phyloP scores from a whole-genome alignment of 1,140 invertebrate genomes.

The Drosophila nannoptera region DNA sequence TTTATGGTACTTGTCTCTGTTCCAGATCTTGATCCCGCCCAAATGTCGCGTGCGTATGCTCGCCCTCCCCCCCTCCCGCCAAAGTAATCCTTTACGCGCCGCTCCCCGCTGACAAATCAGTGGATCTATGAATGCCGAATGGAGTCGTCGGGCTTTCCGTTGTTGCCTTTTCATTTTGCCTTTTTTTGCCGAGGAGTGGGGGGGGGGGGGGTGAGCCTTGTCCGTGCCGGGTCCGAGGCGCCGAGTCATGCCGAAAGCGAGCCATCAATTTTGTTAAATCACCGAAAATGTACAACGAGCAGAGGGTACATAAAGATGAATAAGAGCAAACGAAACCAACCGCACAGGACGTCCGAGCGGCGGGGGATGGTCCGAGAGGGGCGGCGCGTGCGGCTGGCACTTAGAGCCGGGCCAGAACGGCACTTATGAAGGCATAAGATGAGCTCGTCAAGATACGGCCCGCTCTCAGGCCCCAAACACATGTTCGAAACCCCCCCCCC shows the following conservation, averaged over 20 bases:
- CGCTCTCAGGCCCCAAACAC: conserved; percentile 42
- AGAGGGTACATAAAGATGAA: conserved; percentile 42
- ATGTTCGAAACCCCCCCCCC: conserved; percentile 57
- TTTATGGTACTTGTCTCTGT: conserved; percentile 41
- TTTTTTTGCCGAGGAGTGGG: too few relatives aligned
- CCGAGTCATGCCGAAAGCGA: conserved; percentile 45
- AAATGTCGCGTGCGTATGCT: conserved; percentile 21
- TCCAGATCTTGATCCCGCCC: background rate
- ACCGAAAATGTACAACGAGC: conserved; percentile 51
- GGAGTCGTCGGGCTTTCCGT: conserved; percentile 4
- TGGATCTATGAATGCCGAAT: conserved; percentile 66
- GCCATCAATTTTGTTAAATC: conserved; percentile 74
- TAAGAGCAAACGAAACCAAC: conserved; percentile 8
- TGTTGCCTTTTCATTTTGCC: background rate
- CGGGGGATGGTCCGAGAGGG: background rate
- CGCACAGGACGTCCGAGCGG: conserved; percentile 18
- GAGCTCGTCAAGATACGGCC: conserved; percentile 65
- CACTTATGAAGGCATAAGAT: conserved; percentile 71
- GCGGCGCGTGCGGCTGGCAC: background rate
- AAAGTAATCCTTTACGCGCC: conserved; percentile 56
- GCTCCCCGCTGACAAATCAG: conserved; percentile 43
- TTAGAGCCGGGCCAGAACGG: conserved; percentile 21
- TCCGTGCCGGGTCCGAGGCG: background rate
- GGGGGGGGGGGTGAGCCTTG: background rate
- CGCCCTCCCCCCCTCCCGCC: conserved; percentile 1